phyloP scores from a whole-genome alignment of 2,888 invertebrate genomes.

The Sinohyriopsis cumingii region DNA sequence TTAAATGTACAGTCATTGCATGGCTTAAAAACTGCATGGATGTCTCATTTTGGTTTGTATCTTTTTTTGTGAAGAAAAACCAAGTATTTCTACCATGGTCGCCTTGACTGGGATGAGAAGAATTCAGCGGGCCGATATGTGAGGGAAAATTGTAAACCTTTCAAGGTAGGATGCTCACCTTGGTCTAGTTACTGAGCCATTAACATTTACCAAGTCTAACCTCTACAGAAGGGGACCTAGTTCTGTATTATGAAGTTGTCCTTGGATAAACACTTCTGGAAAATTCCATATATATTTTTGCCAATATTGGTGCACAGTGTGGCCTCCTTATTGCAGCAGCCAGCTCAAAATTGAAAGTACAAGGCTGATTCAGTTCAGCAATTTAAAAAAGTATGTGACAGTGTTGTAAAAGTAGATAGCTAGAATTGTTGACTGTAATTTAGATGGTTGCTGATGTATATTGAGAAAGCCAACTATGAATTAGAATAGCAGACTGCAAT shows the following conservation, averaged over 20 bases:
- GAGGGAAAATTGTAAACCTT: constrained; percentile 96
- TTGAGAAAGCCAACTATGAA: no score
- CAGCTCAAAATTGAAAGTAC: no score
- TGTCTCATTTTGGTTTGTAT: constrained; percentile 34
- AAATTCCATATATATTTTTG: no score
- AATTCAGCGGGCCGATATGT: constrained; percentile 98
- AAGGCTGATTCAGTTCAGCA: no score
- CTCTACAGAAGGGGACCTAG: not conserved
- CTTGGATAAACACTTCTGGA: not conserved
- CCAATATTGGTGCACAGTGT: no score
- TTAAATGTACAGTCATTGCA: constrained; percentile 6
- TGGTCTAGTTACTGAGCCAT: not conserved
- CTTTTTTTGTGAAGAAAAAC: constrained; percentile 52
- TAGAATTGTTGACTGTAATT: no score
- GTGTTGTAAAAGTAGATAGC: no score
- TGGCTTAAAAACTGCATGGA: constrained; percentile 7
- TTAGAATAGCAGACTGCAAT: no score
- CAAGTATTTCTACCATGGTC: constrained; percentile 94
- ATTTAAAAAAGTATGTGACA: no score
- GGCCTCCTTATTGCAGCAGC: no score
- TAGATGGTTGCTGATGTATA: no score
- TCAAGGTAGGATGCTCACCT: constrained; percentile 79
- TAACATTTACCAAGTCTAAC: not conserved
- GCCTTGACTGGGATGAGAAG: constrained; percentile 98
- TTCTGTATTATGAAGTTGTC: not conserved